Percentiles rank a stretch among this genome's conserved stretches.
These are phyloP conservation scores for Fukomys damarensis DNA, from an alignment of 2,113 vertebrate species.

Conservation along the genomic window DNA sequence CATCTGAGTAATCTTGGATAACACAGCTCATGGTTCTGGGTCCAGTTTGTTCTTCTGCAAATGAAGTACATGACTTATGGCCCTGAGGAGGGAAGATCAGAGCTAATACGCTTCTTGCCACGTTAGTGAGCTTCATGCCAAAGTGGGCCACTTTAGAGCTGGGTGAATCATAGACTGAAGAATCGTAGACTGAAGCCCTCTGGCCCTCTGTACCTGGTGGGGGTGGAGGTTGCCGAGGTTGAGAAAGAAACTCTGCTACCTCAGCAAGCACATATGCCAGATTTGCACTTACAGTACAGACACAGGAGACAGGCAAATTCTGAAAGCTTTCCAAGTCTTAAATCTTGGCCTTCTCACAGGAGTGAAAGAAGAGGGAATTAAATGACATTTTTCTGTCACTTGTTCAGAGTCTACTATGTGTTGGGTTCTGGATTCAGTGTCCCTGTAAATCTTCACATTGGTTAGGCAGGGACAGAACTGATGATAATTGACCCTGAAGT, in stretches of 20 bases:
- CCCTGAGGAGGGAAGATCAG: background rate
- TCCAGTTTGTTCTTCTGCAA: constrained; percentile 24
- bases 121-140: constrained; percentile 15
- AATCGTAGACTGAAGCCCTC: constrained; percentile 46
- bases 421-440: background rate
- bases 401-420: background rate
- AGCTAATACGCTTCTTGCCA: constrained; percentile 13
- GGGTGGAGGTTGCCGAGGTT: background rate
- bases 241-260: constrained; percentile 9
- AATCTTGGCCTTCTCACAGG: constrained; percentile 8
- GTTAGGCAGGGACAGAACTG: background rate
- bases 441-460: background rate
- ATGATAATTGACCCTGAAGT: background rate
- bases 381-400: background rate
- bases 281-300: constrained; percentile 55
- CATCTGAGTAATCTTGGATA: background rate
- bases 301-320: background rate
- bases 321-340: constrained; percentile 54
- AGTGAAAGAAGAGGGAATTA: constrained; percentile 7
- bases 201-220: constrained; percentile 33
- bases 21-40: background rate
- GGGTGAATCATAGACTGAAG: background rate
- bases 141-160: background rate
- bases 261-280: constrained; percentile 70
- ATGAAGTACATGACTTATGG: constrained; percentile 12